Evolutionary conservation across 1,140 invertebrate species (phyloP), one percentile per base, ranked within the genome.

Genomic region (Drosophila nasuta): DNA sequence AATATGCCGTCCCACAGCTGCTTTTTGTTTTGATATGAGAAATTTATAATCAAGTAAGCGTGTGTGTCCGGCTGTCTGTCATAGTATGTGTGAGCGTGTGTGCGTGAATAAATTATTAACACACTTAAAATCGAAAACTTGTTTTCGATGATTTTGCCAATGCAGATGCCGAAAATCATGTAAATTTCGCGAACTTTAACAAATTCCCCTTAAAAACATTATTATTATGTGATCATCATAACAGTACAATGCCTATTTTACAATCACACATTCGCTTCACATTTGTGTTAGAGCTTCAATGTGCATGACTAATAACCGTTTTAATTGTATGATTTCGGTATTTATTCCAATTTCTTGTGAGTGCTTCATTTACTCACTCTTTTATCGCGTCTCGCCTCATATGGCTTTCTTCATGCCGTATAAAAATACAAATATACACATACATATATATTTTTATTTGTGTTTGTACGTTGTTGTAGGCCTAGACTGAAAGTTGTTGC

Each of bases 21-120:
- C 81, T 88, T 88, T 88, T 88, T 88, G 85, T 88, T 88, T 85
- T 88, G 85, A 81, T 88, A 80, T 65, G 69, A 56, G 77, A 77
- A 82, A 88, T 82, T 41, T 67, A 73, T 70, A 79, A 75, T 87
- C 79, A 86, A 77, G 72, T 66, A 62, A 74, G 10, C 52, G 45
- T 57, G 59, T 46, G 25, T 60, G 35, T 33, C 3, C 48, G 17
- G 13, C 13, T 56, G 28, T 6, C n/a, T 57, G 20, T 25, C 20
- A 25, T 25, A 25, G 20, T 25, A 30, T 46, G 10, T 20, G 10
- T 49, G 13, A 4, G 46, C n/a, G 17, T 38, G 4, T 59, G 8
- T 41, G 33, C 35, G 46, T 71, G 67, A 41, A 71, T 75, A 65
- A 52, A 51, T 75, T 59, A 71, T 75, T 71, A 71, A 75, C 54